A percentile compares a stretch with the other conserved stretches of the same genome.
These are phyloP conservation scores for Xiphophorus hellerii DNA, from an alignment of 2,113 vertebrate genomes.

Conservation along the genomic window DNA sequence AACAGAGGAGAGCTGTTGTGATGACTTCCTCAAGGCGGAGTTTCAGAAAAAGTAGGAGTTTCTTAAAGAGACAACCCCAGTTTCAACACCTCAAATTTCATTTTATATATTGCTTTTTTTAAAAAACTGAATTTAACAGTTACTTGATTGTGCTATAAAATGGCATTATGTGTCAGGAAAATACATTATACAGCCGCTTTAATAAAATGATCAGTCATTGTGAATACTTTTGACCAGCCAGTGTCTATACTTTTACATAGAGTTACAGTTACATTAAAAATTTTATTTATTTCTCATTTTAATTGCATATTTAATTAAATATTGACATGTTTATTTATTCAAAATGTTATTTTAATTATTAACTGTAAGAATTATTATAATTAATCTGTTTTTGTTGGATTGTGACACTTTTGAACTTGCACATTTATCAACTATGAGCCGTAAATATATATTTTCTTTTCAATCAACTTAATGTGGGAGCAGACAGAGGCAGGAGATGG, in stretches of 20 bases:
- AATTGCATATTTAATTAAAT: not conserved
- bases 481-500: slow-evolving; percentile 72
- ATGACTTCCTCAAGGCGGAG: too few relatives aligned
- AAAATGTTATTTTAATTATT: not conserved
- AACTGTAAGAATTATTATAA: too few relatives aligned
- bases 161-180: too few relatives aligned
- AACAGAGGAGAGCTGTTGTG: too few relatives aligned
- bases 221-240: not conserved
- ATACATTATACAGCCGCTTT: not conserved
- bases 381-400: too few relatives aligned
- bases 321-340: not conserved
- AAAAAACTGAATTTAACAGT: too few relatives aligned
- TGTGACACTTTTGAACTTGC: not conserved
- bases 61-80: too few relatives aligned
- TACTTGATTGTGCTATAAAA: too few relatives aligned
- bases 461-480: slow-evolving; percentile 6
- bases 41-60: too few relatives aligned
- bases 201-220: not conserved
- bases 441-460: not conserved
- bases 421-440: not conserved
- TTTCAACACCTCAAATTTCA: too few relatives aligned
- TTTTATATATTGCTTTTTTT: too few relatives aligned
- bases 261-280: not conserved
- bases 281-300: not conserved
- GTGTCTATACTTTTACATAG: not conserved